Evolutionary conservation across 2,797 vertebrate species (phyloP), one percentile per base, ranked within the genome.

Genomic region (Varecia variegata): DNA sequence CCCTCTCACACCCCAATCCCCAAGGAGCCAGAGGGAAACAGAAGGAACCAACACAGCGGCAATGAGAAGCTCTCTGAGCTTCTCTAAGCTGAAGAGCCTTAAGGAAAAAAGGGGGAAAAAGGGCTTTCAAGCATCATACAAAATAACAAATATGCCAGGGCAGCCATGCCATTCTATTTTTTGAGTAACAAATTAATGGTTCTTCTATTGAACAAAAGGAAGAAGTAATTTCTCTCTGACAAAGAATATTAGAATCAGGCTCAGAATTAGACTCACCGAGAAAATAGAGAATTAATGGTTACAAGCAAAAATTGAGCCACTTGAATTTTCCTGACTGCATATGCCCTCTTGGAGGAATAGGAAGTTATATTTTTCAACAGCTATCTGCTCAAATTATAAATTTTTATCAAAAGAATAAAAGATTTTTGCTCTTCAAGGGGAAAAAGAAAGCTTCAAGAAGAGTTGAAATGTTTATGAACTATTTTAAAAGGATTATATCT

Each of bases 401-500:
- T 43, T 25, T 84, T 95, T 88, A 60, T 88, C 32, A 60, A 84
- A 74, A 56, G 47, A 18, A 79, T 15, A 85, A 30, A 56, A 83
- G 5, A 43, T 68, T 70, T 74, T 71, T 71, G 7, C 62, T n/a
- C 38, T 77, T 88, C 43, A 81, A 76, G 8, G 27, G 76, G 25
- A 30, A 47, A 88, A 80, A 70, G 35, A 21, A 68, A 74, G 25
- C 9, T 89, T 79, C 5, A n/a, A 62, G 35, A 80, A 93, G 25
- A 95, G 80, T 45, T 79, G 67, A 95, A 87, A 84, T 87, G 5
- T 11, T 90, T 93, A 84, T 82, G 40, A 93, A 93, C 14, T 80
- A 35, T 14, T 88, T 91, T 50, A 20, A 92, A 87, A 88, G 9
- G 17, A 87, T 83, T 70, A n/a, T 38, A 17, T 38, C 4, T 54